A percentile compares a stretch with the other conserved stretches of the same genome.
Conservation (phyloP, 2,797 vertebrate genomes). For the Neoniphon sammara region DNA sequence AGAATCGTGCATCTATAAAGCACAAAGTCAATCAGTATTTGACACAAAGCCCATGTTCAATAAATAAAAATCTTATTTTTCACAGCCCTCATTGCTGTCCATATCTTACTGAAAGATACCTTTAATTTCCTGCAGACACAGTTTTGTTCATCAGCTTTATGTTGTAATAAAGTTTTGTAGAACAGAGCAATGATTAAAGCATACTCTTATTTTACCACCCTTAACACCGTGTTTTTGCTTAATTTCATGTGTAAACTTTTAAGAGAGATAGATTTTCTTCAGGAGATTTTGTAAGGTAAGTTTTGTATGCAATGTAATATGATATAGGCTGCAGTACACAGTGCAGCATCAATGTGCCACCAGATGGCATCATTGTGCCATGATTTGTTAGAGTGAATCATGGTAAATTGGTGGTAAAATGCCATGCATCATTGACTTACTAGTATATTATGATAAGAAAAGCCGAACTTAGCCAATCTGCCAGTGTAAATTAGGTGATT, state of each 20-base stretch:
- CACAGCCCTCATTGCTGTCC: conserved; percentile 40
- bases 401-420: conserved; percentile 8
- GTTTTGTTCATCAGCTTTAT: conserved; percentile 83
- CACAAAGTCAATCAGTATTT: conserved; percentile 40
- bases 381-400: not conserved
- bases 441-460: not conserved
- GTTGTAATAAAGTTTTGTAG: conserved; percentile 85
- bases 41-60: not conserved
- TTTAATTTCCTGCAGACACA: conserved; percentile 65
- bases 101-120: conserved; percentile 41
- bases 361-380: conserved; percentile 58
- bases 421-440: not conserved
- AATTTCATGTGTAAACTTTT: conserved; percentile 20
- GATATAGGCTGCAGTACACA: too few relatives aligned
- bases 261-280: too few relatives aligned
- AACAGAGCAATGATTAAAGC: conserved; percentile 79
- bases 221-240: conserved; percentile 34
- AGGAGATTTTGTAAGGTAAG: too few relatives aligned
- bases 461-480: conserved; percentile 32
- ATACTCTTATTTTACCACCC: conserved; percentile 56
- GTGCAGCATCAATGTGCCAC: conserved; percentile 25
- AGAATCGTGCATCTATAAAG: conserved; percentile 56
- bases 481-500: not conserved
- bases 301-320: too few relatives aligned
- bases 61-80: conserved; percentile 19